A percentile compares a stretch with the other conserved stretches of the same genome.
phyloP scores from a whole-genome alignment of 2,888 invertebrate species.

The Blera fallax region DNA sequence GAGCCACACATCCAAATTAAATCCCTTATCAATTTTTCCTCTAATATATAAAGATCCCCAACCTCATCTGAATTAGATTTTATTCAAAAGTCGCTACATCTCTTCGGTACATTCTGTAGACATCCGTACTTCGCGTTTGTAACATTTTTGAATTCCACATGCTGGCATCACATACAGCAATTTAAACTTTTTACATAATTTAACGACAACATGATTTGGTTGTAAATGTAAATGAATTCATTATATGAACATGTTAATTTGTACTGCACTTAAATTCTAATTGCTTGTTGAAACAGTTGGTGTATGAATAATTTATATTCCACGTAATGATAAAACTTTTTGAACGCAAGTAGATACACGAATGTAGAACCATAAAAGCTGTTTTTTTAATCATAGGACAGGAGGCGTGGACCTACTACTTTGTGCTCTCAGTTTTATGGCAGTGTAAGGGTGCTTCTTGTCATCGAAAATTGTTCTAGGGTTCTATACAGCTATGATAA shows the following conservation, averaged over 20 bases:
- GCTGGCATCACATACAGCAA: not conserved
- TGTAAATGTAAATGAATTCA: constrained; percentile 22
- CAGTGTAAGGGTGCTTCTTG: too few species aligned
- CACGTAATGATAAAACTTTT: not conserved
- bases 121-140: too few species aligned
- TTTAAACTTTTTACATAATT: constrained; percentile 43
- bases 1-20: too few species aligned
- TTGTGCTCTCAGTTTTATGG: too few species aligned
- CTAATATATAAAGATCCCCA: too few species aligned
- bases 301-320: constrained; percentile 10
- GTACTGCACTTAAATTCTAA: constrained; percentile 14
- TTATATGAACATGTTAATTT: constrained; percentile 15
- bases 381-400: not conserved
- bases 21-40: too few species aligned
- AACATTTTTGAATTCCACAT: not conserved
- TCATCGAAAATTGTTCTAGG: too few species aligned
- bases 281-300: constrained; percentile 26
- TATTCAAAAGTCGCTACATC: too few species aligned
- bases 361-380: not conserved
- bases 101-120: too few species aligned
- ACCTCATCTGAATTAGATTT: too few species aligned
- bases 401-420: too few species aligned
- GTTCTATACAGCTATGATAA: too few species aligned
- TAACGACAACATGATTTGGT: not conserved
- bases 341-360: not conserved